Conservation (phyloP, 2,113 vertebrate genomes). For the Jacana jacana region DNA sequence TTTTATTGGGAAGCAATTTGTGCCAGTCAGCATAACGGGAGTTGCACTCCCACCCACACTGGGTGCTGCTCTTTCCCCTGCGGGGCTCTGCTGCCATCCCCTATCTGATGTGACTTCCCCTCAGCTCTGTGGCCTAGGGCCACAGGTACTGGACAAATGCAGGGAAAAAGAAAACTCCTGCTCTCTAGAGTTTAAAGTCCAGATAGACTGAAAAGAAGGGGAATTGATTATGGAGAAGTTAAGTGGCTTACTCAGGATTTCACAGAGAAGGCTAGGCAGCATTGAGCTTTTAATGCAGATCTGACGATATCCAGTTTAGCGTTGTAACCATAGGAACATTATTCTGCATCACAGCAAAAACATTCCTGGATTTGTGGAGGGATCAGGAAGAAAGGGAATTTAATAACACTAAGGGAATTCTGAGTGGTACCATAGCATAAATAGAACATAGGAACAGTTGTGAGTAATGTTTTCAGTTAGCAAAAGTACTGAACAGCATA, state of each 20-base stretch:
- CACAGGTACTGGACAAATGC: neutral
- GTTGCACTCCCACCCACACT: neutral
- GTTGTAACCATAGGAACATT: neutral
- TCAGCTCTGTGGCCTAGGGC: neutral
- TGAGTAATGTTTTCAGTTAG: neutral
- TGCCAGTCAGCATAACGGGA: neutral
- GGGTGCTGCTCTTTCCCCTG: neutral
- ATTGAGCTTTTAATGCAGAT: neutral
- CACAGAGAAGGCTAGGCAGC: neutral
- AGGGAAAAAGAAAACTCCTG: neutral
- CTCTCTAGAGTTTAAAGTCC: neutral
- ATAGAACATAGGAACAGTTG: neutral
- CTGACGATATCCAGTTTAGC: neutral
- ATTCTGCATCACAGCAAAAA: neutral
- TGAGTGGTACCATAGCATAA: neutral
- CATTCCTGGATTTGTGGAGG: neutral
- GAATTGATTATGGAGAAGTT: neutral
- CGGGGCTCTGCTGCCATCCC: neutral
- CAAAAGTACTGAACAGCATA: neutral
- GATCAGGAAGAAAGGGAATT: neutral
- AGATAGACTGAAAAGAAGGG: neutral
- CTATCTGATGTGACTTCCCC: neutral
- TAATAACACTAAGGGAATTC: neutral
- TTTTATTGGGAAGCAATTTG: neutral
- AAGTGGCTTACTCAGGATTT: neutral